Conservation (phyloP, 2,888 invertebrate species). For the Platycheirus rosarum region DNA sequence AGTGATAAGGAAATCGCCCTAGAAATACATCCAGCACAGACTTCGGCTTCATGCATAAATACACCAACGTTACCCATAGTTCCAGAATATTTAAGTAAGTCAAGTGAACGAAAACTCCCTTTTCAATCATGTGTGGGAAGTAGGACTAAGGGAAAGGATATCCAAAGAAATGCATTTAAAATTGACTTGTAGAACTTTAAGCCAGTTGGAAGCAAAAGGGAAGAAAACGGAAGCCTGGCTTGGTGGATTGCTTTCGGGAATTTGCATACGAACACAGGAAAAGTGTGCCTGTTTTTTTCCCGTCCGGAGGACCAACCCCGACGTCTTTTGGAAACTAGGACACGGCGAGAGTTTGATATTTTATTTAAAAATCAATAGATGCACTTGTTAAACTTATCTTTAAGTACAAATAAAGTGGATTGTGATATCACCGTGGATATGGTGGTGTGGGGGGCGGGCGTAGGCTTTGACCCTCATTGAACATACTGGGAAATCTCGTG, state of each 20-base stretch:
- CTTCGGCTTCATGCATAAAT: background rate
- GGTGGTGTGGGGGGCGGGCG: background rate
- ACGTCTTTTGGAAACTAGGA: conserved; percentile 24
- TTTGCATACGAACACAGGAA: conserved; percentile 44
- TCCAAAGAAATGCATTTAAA: conserved; percentile 61
- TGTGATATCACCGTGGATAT: conserved; percentile 10
- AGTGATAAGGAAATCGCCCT: conserved; percentile 59
- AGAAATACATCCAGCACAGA: conserved; percentile 19
- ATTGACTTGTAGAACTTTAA: conserved; percentile 67
- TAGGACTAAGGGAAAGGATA: conserved; percentile 23
- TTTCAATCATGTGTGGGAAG: conserved; percentile 4
- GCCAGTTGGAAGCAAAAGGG: background rate
- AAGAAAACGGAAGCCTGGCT: conserved; percentile 24
- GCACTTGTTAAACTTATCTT: conserved; percentile 44
- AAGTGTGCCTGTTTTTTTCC: conserved; percentile 2
- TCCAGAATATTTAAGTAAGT: conserved; percentile 54
- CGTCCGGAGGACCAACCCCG: too few species aligned
- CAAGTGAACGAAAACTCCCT: conserved; percentile 28
- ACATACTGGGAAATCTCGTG: background rate
- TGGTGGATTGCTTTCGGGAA: conserved; percentile 39
- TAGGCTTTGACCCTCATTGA: background rate
- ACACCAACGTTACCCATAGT: background rate
- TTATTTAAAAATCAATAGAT: conserved; percentile 41
- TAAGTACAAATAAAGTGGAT: conserved; percentile 32
- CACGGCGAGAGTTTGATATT: conserved; percentile 37